Conservation (phyloP, 1,140 invertebrate species). For the Druon quercuslanigerum region DNA sequence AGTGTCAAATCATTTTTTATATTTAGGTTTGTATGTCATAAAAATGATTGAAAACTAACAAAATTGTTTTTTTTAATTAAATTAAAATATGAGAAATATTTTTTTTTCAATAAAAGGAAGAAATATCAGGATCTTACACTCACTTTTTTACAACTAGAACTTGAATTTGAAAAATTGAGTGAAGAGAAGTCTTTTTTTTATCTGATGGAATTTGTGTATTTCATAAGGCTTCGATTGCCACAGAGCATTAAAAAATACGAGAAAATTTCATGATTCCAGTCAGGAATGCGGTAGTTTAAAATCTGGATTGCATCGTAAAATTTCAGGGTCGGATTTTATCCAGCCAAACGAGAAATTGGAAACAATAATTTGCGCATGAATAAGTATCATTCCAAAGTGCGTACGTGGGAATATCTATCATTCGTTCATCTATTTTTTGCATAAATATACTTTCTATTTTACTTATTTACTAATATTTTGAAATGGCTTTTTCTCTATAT, state of each 20-base stretch:
- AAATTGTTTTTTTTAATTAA: too few species aligned
- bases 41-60: too few species aligned
- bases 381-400: too few species aligned
- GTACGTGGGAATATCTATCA: not conserved
- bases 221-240: not conserved
- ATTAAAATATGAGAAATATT: too few species aligned
- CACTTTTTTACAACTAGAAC: too few species aligned
- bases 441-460: not conserved
- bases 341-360: conserved; percentile 6
- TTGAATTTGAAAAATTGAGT: too few species aligned
- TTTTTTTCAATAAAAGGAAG: too few species aligned
- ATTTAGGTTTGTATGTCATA: too few species aligned
- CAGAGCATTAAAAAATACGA: not conserved
- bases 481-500: not conserved
- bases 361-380: not conserved
- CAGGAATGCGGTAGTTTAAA: conserved; percentile 22
- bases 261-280: conserved; percentile 3
- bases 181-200: not conserved
- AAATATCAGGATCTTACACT: too few species aligned
- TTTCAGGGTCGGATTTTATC: conserved; percentile 16
- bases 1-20: too few species aligned
- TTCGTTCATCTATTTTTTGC: not conserved
- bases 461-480: not conserved
- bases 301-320: conserved; percentile 29
- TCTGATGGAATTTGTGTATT: not conserved